Evolutionary conservation across 37 sponge, comb jelly and placozoan genomes (phyloP), one percentile per base, ranked within the genome.

Genomic region (Bolinopsis microptera): DNA sequence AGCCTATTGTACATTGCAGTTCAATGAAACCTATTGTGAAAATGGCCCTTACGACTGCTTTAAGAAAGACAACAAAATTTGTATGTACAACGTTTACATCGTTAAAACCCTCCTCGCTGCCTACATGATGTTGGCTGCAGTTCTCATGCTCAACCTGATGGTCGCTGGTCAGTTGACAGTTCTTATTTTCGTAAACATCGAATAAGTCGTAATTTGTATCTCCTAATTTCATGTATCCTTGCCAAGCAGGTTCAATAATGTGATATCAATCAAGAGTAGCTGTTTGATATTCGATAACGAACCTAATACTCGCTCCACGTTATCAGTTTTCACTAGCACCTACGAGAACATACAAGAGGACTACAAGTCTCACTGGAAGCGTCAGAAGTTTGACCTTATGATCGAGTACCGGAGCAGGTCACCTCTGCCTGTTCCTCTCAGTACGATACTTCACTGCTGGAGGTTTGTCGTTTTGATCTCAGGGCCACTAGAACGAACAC

Each of bases 61-160:
- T 5, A 30, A 80, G 9, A 36, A 80, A 1, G 22, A 13, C 2
- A n/a, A 72, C 75, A 23, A 5, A 8, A 35, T 80, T 21, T 80
- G 82, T 35, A 22, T 23, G 1, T 28, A 33, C 38, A 80, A 80
- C 82, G 9, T 30, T 13, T 80, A 80, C 82, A 22, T 80, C 16
- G 82, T 80, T 22, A 80, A 22, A 36, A 80, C 32, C 5, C 38
- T 80, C 8, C 82, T 80, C 5, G 82, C 82, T 34, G 16, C 32
- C 0, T 80, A 80, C 82, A 80, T 80, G 82, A 80, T 80, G 82
- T 34, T 80, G 8, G 82, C 82, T 34, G 82, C 82, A 23, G 82
- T 80, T 22, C 82, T 80, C 9, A 80, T 80, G 82, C 23, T 80
- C 2, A 80, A 80, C 82, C 37, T 80, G 36, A 24, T 80, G 38